A percentile compares a stretch with the other conserved stretches of the same genome.
Evolutionary conservation across 1,140 invertebrate genomes (phyloP).

Genomic region (Littorina saxatilis): DNA sequence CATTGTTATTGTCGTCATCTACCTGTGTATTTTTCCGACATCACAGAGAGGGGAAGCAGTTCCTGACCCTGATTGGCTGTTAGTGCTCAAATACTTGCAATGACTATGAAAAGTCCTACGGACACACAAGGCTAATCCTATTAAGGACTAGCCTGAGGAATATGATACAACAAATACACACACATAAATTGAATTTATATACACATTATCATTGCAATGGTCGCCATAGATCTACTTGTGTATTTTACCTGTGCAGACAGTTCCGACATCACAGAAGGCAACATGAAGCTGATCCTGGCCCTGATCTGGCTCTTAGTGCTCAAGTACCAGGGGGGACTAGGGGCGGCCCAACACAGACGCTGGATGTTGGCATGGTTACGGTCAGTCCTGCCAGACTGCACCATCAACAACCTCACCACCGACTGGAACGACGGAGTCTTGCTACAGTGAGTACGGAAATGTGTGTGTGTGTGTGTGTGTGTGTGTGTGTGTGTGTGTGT

Average conservation of each 20-base stretch:
- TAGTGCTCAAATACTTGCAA: no score
- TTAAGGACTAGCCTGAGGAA: no score
- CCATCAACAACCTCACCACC: slow-evolving; percentile 95
- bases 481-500: neutral
- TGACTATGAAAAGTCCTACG: no score
- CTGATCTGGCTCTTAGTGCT: slow-evolving; percentile 98
- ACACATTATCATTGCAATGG: no score
- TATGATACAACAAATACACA: no score
- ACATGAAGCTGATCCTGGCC: slow-evolving; percentile 95
- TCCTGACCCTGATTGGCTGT: no score
- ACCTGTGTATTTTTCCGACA: no score
- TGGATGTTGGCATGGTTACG: slow-evolving; percentile 97
- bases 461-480: neutral
- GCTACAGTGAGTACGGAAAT: slow-evolving; percentile 74
- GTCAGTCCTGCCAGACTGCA: slow-evolving; percentile 93
- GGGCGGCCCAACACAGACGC: slow-evolving; percentile 95
- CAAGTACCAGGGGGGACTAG: slow-evolving; percentile 92
- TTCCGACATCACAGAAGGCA: slow-evolving; percentile 97
- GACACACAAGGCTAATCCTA: no score
- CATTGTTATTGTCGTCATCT: no score
- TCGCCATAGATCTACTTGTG: no score
- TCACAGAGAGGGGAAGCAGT: no score
- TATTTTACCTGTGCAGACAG: slow-evolving; percentile 89
- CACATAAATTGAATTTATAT: no score
- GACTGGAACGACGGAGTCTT: slow-evolving; percentile 96